Base-by-base conservation (phyloP, 2,113 vertebrate genomes). In the Lepidothrix coronata region DNA sequence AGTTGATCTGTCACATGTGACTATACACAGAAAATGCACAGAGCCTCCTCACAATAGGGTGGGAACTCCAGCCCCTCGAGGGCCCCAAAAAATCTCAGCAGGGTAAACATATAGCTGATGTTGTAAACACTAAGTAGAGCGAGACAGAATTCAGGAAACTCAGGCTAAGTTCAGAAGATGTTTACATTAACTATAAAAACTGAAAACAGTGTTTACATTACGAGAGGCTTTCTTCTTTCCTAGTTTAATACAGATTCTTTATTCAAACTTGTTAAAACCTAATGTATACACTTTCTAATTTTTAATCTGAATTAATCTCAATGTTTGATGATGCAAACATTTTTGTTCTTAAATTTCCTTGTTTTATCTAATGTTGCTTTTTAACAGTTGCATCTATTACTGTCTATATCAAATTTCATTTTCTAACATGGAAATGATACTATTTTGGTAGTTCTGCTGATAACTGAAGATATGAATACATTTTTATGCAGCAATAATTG, bases 61-160 rank as follows among this genome's bases (percentile, higher is more conserved):
- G 77, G 70, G 74, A 85, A 80, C 85, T 94, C 86, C 72, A 91
- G 23, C 91, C 48, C 74, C 11, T 80, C 12, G 28, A 37, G 76
- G 83, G 95, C 92, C 88, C 80, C 82, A 54, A 81, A 74, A 94
- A 92, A 72, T 88, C 70, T 86, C 90, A 62, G 91, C 55, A 94
- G 90, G 59, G 86, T 85, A 87, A 93, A 97, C 89, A 93, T 75
- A 87, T 57, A 90, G 85, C 77, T 96, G 73, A 58, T 70, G 91
- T 66, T 94, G 71, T 49, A 94, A 96, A 88, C 73, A 85, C 12
- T 23, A 68, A 92, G 61, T 73, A 77, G 90, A 94, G 76, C 0
- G 0, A 94, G 72, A 84, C 63, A 93, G 76, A 83, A 89, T 72
- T 93, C 78, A 94, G 83, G 81, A 97, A 96, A 85, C 85, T 63